phyloP scores from a whole-genome alignment of 2,888 invertebrate genomes.

The Protodeltote pygarga region DNA sequence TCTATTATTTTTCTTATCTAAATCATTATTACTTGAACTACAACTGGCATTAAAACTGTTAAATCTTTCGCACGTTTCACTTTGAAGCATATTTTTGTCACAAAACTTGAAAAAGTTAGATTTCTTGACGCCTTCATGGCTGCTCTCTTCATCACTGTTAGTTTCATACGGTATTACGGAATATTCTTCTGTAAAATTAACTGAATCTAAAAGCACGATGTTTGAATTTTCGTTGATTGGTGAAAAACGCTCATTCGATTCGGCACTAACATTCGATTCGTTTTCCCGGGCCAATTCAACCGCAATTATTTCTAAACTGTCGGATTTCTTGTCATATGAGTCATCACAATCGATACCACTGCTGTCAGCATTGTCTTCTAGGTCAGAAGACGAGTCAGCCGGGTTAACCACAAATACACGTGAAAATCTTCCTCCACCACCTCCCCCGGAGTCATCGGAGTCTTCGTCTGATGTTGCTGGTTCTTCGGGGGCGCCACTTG shows the following conservation, averaged over 20 bases:
- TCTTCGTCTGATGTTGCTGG: conserved; percentile 83
- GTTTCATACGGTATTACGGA: conserved; percentile 65
- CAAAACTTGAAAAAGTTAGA: conserved; percentile 73
- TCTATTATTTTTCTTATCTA: conserved; percentile 66
- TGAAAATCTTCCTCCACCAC: conserved; percentile 87
- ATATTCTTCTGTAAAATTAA: conserved; percentile 74
- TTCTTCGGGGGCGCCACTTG: conserved; percentile 79
- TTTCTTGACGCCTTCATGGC: conserved; percentile 55
- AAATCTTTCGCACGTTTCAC: conserved; percentile 78
- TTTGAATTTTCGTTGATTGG: conserved; percentile 62
- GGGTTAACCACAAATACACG: conserved; percentile 90
- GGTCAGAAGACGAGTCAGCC: conserved; percentile 87
- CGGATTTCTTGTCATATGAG: conserved; percentile 86
- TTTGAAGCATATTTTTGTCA: conserved; percentile 80
- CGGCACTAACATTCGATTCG: conserved; percentile 59
- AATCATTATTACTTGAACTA: conserved; percentile 68
- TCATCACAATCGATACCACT: conserved; percentile 89
- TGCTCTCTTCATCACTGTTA: conserved; percentile 62
- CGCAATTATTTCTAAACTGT: conserved; percentile 75
- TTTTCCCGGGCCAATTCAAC: conserved; percentile 66
- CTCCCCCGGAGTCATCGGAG: conserved; percentile 85
- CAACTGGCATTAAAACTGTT: conserved; percentile 79
- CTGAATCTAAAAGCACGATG: conserved; percentile 72
- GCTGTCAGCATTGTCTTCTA: conserved; percentile 87
- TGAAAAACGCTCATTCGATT: conserved; percentile 57